Base-by-base conservation (phyloP, 2,113 vertebrate genomes). In the Laterallus jamaicensis region DNA sequence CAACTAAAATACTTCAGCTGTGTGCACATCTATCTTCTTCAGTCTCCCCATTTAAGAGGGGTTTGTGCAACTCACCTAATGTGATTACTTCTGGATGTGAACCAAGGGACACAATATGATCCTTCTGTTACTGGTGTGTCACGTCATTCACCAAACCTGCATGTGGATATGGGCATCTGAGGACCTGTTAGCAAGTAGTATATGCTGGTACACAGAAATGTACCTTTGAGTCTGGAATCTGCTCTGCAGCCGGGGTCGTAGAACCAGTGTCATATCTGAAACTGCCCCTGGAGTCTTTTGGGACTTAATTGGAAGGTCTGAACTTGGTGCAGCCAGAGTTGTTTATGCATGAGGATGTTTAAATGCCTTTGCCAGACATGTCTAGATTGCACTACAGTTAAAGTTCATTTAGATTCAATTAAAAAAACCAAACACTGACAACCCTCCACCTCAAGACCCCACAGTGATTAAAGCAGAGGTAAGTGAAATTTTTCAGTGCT, bases 401-500 rank as follows among this genome's bases (percentile, higher is more conserved):
- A 89, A 75, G 10, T n/a, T 81, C 75, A 66, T 67, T 50, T 55
- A 59, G 12, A 59, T 82, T 63, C 71, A 28, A 68, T 76, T 4
- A 71, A 90, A 86, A 86, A 81, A 3, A 10, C 12, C 16, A 6
- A 54, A 55, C 4, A 18, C 7, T 88, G 66, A 39, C 50, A 82
- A 29, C 1, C 7, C 7, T 12, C 6, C 4, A 37, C 8, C 17
- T 19, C 1, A 1, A 47, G 58, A 84, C 10, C 28, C 60, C 2
- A 2, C 7, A 28, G 32, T 67, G 16, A 60, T 42, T 71, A 78
- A 86, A 86, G 32, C 39, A 86, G 52, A 92, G 5, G 7, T 15
- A 71, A 26, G 29, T 81, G 42, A 86, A 86, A 49, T 25, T 42
- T 15, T n/a, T 12, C 26, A 88, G 44, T 25, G 18, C 18, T 73